These are phyloP conservation scores for Tyria jacobaeae DNA, from an alignment of 2,888 invertebrate genomes.

Conservation along the genomic window DNA sequence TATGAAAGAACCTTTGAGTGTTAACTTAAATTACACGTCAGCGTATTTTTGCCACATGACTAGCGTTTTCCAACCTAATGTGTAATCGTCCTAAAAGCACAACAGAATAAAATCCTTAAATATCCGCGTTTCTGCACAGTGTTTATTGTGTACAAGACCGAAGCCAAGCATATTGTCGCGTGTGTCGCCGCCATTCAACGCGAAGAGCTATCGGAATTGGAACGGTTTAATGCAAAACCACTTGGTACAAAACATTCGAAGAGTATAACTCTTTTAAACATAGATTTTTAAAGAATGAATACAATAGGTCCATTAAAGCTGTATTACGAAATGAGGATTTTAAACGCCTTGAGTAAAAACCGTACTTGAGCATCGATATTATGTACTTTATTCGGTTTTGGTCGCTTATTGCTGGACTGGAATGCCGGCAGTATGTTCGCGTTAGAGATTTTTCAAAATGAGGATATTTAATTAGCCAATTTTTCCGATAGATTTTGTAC, in stretches of 20 bases:
- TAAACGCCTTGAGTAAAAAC: conserved; percentile 14
- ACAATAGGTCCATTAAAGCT: conserved; percentile 19
- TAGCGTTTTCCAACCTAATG: background rate
- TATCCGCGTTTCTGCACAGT: conserved; percentile 7
- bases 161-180: conserved; percentile 2
- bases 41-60: too few relatives aligned
- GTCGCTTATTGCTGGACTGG: background rate
- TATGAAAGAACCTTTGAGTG: too few relatives aligned
- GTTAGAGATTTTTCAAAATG: too few relatives aligned
- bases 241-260: conserved; percentile 38
- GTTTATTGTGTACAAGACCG: conserved; percentile 4
- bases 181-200: conserved; percentile 5
- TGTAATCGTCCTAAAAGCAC: conserved; percentile 4
- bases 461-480: too few relatives aligned
- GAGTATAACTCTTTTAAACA: conserved; percentile 18
- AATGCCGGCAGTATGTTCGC: too few relatives aligned
- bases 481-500: too few relatives aligned
- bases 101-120: conserved; percentile 10
- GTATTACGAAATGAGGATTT: conserved; percentile 13
- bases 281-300: conserved; percentile 22
- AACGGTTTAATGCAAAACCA: conserved; percentile 39
- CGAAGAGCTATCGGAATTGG: conserved; percentile 23
- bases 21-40: too few relatives aligned
- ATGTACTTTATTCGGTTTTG: background rate
- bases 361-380: conserved; percentile 16